Evolutionary conservation across 2,797 vertebrate species (phyloP), one percentile per base, ranked within the genome.

Genomic region (Lepilemur septentrionalis): DNA sequence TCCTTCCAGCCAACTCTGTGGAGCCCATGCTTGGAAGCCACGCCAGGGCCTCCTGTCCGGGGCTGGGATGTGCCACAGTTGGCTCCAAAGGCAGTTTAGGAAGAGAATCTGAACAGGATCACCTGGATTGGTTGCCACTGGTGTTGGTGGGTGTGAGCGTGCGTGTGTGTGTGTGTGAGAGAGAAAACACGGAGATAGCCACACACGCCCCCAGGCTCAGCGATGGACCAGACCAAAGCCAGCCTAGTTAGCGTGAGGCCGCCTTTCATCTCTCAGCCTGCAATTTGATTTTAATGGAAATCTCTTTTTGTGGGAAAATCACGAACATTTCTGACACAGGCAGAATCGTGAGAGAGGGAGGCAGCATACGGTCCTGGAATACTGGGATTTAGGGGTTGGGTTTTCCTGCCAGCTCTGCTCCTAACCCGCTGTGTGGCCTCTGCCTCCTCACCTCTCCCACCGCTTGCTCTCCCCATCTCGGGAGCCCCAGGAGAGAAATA

Each of bases 271-370:
- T 67, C 65, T 59, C 4, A 2, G 38, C 63, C 25, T n/a, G 5
- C 50, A 76, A 15, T 38, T 28, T 2, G 7, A 32, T 90, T 85
- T 95, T 65, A n/a, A 46, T 14, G 88, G 94, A 55, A 75, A 70
- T 63, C 83, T 79, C 7, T 89, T 22, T 83, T 55, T 38, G 30
- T 69, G 65, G 90, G 90, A 61, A 73, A 50, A 78, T 55, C 22
- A 22, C 0, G 0, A 18, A 63, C 35, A 7, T 80, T 78, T 93
- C 78, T 89, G 86, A 79, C 2, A 1, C 0, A 9, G 41, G 85
- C 76, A 5, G 1, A 41, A 38, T n/a, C 3, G 0, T 32, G 50
- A 84, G 89, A 22, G 25, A 15, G 52, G 1, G 38, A 8, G 52
- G 52, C 38, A 18, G 81, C 22, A 30, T 4, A n/a, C 25, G 4